These are phyloP conservation scores for Phrynocephalus forsythii DNA, from an alignment of 2,797 vertebrate species.

Conservation along the genomic window DNA sequence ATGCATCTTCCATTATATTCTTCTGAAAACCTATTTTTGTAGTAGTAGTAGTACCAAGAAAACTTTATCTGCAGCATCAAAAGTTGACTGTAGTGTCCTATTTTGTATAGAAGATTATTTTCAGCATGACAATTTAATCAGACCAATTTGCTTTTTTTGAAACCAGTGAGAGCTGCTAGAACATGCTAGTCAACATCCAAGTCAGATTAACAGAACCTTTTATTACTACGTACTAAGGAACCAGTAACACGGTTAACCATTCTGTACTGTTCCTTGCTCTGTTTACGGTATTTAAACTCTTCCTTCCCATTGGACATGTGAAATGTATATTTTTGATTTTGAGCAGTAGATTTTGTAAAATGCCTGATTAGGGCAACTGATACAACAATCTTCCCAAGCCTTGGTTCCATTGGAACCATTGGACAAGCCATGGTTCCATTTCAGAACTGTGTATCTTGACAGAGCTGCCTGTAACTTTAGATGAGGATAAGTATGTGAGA, in stretches of 20 bases:
- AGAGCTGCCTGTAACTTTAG: not conserved
- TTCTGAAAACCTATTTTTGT: constrained; percentile 33
- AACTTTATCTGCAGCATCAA: constrained; percentile 12
- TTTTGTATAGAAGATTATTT: constrained; percentile 29
- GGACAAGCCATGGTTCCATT: not conserved
- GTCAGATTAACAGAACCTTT: too few species aligned
- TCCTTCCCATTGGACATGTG: not conserved
- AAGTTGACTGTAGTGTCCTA: accelerated
- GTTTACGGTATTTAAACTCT: not conserved
- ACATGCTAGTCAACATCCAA: not conserved
- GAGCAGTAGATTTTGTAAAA: too few species aligned
- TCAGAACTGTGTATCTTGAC: constrained; percentile 2
- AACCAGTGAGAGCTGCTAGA: not conserved
- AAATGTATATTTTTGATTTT: too few species aligned
- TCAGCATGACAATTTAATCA: not conserved
- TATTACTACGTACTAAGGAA: not conserved
- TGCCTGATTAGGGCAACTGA: not conserved
- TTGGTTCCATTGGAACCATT: too few species aligned
- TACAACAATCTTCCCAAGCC: too few species aligned
- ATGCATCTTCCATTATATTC: constrained; percentile 24
- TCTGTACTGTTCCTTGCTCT: not conserved
- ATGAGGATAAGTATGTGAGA: constrained; percentile 5
- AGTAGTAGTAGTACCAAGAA: constrained; percentile 8
- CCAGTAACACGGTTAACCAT: not conserved
- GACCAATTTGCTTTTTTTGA: not conserved